These are phyloP conservation scores for Symphodus melops DNA, from an alignment of 2,113 vertebrate species.

Conservation along the genomic window DNA sequence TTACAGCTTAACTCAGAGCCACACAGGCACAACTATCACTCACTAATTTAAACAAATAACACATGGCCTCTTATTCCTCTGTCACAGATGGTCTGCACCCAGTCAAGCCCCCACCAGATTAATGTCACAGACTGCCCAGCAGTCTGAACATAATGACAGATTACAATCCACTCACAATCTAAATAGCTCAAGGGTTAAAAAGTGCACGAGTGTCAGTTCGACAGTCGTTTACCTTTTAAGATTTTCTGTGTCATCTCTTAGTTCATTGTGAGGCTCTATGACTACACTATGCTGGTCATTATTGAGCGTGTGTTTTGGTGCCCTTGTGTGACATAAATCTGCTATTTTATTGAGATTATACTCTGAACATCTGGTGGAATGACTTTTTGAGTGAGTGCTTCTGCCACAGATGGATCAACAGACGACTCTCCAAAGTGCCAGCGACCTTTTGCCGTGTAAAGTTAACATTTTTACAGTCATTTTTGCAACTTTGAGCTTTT, in stretches of 20 bases:
- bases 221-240: conserved; percentile 13
- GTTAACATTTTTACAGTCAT: conserved; percentile 21
- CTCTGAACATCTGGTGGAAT: conserved; percentile 45
- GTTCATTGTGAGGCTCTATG: not conserved
- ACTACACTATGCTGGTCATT: not conserved
- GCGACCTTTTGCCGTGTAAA: not conserved
- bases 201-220: not conserved
- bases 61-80: conserved; percentile 19
- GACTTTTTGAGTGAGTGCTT: conserved; percentile 1
- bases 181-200: not conserved
- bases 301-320: not conserved
- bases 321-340: conserved; percentile 36
- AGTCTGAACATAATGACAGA: conserved; percentile 21
- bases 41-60: conserved; percentile 37
- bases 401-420: conserved; percentile 16
- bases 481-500: conserved; percentile 19
- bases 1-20: conserved; percentile 36
- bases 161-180: conserved; percentile 13
- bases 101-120: conserved; percentile 21
- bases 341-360: conserved; percentile 42
- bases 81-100: conserved; percentile 42
- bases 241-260: not conserved
- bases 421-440: not conserved
- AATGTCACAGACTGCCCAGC: conserved; percentile 3
- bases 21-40: not conserved